phyloP scores from a whole-genome alignment of 2,888 invertebrate genomes.

The Formica aserva region DNA sequence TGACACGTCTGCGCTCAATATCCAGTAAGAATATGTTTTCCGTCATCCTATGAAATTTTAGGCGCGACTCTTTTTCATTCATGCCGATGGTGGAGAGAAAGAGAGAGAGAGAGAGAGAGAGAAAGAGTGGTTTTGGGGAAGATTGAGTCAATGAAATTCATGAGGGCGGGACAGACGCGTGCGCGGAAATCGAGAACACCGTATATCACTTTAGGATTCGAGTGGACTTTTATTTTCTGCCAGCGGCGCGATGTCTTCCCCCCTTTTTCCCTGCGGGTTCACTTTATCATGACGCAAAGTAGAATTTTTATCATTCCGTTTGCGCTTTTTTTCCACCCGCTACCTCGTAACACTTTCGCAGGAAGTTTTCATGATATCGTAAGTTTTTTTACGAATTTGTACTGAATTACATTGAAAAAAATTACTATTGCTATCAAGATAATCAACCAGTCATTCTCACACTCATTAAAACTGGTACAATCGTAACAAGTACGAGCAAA shows the following conservation, averaged over 20 bases:
- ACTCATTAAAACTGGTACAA: background rate
- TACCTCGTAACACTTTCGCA: background rate
- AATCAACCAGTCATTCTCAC: background rate
- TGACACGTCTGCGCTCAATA: background rate
- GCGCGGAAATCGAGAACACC: constrained; percentile 69
- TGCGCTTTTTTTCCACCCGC: background rate
- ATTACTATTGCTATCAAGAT: background rate
- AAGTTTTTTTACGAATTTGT: background rate
- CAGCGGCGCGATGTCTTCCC: constrained; percentile 68
- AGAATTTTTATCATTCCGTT: constrained; percentile 80
- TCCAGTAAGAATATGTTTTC: background rate
- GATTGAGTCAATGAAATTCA: constrained; percentile 77
- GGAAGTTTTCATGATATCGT: background rate
- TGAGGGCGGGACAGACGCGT: constrained; percentile 69
- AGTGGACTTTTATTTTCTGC: constrained; percentile 79
- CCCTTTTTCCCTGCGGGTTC: constrained; percentile 54
- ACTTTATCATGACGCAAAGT: constrained; percentile 75
- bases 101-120: background rate
- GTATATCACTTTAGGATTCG: constrained; percentile 79
- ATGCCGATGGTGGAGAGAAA: background rate
- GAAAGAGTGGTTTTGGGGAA: constrained; percentile 54
- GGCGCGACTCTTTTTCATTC: background rate
- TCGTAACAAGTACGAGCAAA: constrained; percentile 13
- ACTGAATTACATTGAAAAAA: background rate
- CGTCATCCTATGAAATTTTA: constrained; percentile 11